phyloP scores from a whole-genome alignment of 2,888 invertebrate genomes.

The Diabrotica balteata region DNA sequence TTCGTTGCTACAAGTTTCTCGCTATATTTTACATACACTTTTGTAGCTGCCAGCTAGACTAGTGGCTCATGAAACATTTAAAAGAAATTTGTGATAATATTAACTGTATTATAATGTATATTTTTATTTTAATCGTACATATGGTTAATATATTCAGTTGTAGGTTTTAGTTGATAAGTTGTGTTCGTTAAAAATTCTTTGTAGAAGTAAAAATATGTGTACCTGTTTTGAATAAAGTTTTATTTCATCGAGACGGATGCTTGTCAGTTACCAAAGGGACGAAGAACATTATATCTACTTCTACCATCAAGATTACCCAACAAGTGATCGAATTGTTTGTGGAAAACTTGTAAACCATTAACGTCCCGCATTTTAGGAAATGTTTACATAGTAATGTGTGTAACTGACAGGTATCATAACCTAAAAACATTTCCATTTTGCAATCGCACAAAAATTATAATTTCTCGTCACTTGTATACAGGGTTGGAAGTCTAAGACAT shows the following conservation, averaged over 20 bases:
- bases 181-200: neutral
- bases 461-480: no score
- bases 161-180: neutral
- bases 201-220: neutral
- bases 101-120: slow-evolving; percentile 9
- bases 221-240: slow-evolving; percentile 3
- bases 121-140: slow-evolving; percentile 4
- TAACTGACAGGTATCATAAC: neutral
- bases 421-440: neutral
- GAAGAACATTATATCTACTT: no score
- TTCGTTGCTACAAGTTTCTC: neutral
- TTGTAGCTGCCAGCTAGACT: neutral
- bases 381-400: neutral
- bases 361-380: neutral
- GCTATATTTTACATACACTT: neutral
- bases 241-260: neutral
- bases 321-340: neutral
- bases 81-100: slow-evolving; percentile 8
- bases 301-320: neutral
- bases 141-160: neutral
- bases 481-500: no score
- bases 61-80: neutral
- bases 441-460: no score
- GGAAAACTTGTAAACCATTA: neutral
- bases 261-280: neutral